These are phyloP conservation scores for Cataglyphis hispanica DNA, from an alignment of 1,140 invertebrate genomes.

Conservation along the genomic window DNA sequence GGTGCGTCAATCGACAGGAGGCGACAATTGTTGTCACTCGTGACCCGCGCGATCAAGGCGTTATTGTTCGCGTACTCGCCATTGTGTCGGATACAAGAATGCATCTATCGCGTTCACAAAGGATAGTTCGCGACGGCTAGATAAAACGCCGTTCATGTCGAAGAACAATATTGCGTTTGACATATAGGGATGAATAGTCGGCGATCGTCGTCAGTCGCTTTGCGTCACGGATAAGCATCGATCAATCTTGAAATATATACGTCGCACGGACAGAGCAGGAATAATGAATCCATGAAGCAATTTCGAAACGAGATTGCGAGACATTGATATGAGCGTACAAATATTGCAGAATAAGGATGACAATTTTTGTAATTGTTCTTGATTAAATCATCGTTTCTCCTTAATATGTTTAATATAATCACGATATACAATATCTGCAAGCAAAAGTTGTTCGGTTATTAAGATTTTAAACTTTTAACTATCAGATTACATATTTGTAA, in stretches of 20 bases:
- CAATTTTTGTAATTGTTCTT: neutral
- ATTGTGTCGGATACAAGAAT: slow-evolving; percentile 28
- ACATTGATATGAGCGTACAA: neutral
- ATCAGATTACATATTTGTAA: neutral
- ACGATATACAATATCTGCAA: neutral
- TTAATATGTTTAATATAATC: slow-evolving; percentile 7
- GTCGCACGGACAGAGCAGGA: neutral
- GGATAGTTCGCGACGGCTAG: slow-evolving; percentile 2
- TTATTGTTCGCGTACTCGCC: slow-evolving; percentile 20
- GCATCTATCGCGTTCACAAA: slow-evolving; percentile 41
- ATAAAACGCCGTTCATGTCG: slow-evolving; percentile 25
- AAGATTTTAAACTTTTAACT: neutral
- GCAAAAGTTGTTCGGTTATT: neutral
- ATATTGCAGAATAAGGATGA: neutral
- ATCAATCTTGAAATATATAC: slow-evolving; percentile 52
- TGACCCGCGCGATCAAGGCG: neutral
- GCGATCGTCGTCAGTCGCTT: slow-evolving; percentile 12
- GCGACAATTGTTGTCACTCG: neutral
- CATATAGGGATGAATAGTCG: neutral
- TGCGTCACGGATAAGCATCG: slow-evolving; percentile 52
- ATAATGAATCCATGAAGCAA: slow-evolving; percentile 42
- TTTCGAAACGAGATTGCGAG: slow-evolving; percentile 47
- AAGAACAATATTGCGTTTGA: slow-evolving; percentile 12
- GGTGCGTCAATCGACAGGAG: neutral
- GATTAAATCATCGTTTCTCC: slow-evolving; percentile 2